Evolutionary conservation across 2,797 vertebrate species (phyloP).

Genomic region (Hafferia zeledoni): DNA sequence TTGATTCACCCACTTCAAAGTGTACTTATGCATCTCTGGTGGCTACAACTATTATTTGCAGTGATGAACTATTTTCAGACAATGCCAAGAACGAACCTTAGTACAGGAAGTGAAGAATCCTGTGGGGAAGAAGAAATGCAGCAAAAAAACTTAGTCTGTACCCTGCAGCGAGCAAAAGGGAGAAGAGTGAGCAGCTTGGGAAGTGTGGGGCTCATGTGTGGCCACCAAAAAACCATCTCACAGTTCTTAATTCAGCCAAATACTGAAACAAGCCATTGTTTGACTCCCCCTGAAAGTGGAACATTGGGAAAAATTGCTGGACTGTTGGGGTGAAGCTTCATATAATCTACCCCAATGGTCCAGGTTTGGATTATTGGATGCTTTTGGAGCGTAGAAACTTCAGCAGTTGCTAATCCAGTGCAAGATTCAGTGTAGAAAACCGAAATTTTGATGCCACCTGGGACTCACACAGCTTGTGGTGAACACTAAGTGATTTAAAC

Average conservation of each 20-base stretch:
- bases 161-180: neutral
- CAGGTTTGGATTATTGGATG: neutral
- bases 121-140: neutral
- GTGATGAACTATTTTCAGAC: constrained; percentile 39
- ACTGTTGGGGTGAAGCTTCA: neutral
- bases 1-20: constrained; percentile 50
- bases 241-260: neutral
- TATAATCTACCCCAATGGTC: neutral
- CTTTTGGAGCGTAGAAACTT: neutral
- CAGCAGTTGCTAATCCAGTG: neutral
- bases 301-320: neutral
- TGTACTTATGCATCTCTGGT: constrained; percentile 47
- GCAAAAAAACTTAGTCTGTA: neutral
- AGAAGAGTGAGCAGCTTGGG: neutral
- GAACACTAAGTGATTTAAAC: constrained; percentile 59
- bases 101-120: neutral
- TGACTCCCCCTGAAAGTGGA: neutral
- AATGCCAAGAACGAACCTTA: constrained; percentile 17
- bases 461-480: constrained; percentile 33
- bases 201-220: neutral
- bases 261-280: neutral
- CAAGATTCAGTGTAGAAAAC: constrained; percentile 25
- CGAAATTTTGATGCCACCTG: constrained; percentile 43
- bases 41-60: constrained; percentile 36
- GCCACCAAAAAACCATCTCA: neutral